Evolutionary conservation across 2,113 vertebrate genomes (phyloP), one percentile per base, ranked within the genome.

Genomic region (Tachysurus fulvidraco): DNA sequence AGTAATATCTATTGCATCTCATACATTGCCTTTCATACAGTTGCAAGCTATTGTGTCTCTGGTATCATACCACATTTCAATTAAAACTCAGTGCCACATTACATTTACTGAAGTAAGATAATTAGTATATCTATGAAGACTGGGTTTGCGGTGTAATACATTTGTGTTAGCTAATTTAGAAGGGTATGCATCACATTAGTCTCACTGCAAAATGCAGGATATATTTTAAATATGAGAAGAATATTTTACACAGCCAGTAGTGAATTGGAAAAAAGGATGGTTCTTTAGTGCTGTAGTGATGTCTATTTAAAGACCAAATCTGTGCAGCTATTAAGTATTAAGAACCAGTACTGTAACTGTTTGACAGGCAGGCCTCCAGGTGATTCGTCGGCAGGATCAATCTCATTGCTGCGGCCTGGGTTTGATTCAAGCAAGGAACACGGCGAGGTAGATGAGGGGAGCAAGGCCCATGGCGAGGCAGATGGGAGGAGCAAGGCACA

Each of bases 1-100:
- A 86, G 85, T 82, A 84, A 87, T 88, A 64, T 83, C 55, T 71
- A 62, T 25, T 25, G 17, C 44, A 67, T 41, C 54, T 74, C n/a
- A 57, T 67, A 54, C 60, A 46, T 5, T 82, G 77, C 60, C 36
- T 36, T 41, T 46, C 69, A 80, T 44, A 79, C 41, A 82, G 16
- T 28, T 65, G 2, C n/a, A 14, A 46, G 54, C 57, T 14, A 62
- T 67, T 76, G 28, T 44, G 28, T 36, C 64, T 57, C 65, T 52
- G 28, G 36, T 46, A 46, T n/a, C 85, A 71, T 62, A 55, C 7
- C 21, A 36, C 30, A 30, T 30, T 73, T 30, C 14, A 52, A 86
- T 86, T 83, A 65, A 73, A 73, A 86, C 52, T 71, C 21, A 88
- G 60, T 54, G 55, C 17, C 36, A 54, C 52, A n/a, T 36, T 80